Conservation (phyloP, 2,797 vertebrate genomes). For the Prunella strophiata region DNA sequence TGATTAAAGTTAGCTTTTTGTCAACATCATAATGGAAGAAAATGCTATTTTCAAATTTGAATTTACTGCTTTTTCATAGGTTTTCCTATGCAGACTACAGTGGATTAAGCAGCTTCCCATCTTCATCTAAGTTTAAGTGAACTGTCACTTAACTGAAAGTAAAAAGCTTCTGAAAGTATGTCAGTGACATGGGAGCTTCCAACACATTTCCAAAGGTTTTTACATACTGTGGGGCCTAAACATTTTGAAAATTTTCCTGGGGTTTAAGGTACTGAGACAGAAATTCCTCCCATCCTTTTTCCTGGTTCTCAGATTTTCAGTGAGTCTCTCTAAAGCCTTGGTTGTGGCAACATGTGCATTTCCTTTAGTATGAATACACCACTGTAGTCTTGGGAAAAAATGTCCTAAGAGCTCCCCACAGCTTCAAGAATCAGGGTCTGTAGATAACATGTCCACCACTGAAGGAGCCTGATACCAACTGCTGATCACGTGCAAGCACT, state of each 20-base stretch:
- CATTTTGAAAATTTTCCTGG: not conserved
- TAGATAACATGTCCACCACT: not conserved
- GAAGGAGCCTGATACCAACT: not conserved
- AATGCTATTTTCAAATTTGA: not conserved
- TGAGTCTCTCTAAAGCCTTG: not conserved
- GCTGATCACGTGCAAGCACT: not conserved
- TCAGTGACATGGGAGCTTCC: accelerated
- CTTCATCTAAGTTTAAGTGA: not conserved
- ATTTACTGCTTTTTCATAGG: not conserved
- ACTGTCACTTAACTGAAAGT: not conserved
- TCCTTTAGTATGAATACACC: not conserved
- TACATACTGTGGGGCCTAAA: not conserved
- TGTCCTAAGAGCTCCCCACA: not conserved
- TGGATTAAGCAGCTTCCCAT: not conserved
- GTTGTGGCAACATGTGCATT: not conserved
- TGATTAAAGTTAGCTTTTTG: not conserved
- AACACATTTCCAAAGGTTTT: not conserved
- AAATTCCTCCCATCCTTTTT: not conserved
- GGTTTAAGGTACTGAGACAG: not conserved
- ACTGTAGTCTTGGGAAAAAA: not conserved
- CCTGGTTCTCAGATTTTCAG: not conserved
- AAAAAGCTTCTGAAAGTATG: not conserved
- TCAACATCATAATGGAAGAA: not conserved
- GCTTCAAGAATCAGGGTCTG: not conserved
- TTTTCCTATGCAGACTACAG: not conserved